Evolutionary conservation across 2,888 invertebrate species (phyloP).

Genomic region (Meiosimyza decipiens): DNA sequence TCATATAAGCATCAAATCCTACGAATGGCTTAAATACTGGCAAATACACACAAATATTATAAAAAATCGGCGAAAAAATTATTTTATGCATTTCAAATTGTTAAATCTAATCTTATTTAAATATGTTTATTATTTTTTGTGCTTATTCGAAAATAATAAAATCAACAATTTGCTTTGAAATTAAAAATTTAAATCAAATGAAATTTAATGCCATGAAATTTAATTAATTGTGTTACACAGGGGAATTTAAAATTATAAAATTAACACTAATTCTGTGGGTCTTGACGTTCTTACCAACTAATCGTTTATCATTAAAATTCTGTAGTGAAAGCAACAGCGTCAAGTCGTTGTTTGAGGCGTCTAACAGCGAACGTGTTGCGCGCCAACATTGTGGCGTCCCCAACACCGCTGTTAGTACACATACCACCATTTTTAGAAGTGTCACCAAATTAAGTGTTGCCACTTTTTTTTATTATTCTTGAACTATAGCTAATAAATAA

Average conservation of each 20-base stretch:
- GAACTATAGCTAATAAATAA: slow-evolving; percentile 32
- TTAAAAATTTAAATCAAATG: too few relatives aligned
- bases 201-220: too few relatives aligned
- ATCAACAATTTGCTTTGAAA: neutral
- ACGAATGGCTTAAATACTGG: slow-evolving; percentile 7
- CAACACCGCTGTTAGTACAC: neutral
- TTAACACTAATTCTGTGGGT: too few relatives aligned
- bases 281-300: too few relatives aligned
- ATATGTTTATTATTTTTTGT: too few relatives aligned
- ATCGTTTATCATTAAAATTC: slow-evolving; percentile 1
- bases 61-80: neutral
- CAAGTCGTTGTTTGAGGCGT: neutral
- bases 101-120: too few relatives aligned
- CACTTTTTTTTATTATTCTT: slow-evolving; percentile 36
- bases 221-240: too few relatives aligned
- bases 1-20: neutral
- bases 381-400: slow-evolving; percentile 6
- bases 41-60: neutral
- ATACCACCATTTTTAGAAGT: slow-evolving; percentile 49
- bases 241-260: too few relatives aligned
- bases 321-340: neutral
- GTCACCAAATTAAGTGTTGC: slow-evolving; percentile 49
- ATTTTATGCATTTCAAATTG: slow-evolving; percentile 11
- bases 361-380: slow-evolving; percentile 18
- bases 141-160: neutral